Evolutionary conservation across 2,888 invertebrate genomes (phyloP).

Genomic region (Seladonia tumulorum): DNA sequence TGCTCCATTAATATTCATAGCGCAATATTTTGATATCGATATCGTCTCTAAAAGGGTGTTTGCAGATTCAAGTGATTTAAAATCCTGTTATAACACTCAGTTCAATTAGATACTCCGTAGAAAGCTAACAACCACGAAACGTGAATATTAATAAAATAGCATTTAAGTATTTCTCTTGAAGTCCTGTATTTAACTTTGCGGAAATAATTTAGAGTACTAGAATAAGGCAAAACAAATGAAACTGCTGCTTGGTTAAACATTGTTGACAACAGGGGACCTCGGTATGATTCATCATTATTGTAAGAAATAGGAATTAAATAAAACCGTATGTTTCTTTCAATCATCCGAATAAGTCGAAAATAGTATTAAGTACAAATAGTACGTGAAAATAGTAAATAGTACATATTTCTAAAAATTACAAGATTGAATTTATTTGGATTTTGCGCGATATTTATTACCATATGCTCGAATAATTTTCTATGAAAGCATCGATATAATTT

Average conservation of each 20-base stretch:
- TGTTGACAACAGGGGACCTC: no score
- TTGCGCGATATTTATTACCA: no score
- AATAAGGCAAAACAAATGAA: neutral
- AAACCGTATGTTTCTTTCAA: no score
- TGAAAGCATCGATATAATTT: no score
- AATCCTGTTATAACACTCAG: neutral
- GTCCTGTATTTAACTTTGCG: neutral
- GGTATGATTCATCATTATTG: no score
- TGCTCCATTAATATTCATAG: constrained; percentile 4
- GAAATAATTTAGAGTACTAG: neutral
- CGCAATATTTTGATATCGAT: neutral
- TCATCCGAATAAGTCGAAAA: no score
- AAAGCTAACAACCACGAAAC: neutral
- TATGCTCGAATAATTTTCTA: no score
- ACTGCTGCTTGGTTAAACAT: neutral
- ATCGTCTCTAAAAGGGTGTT: neutral
- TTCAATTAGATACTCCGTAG: neutral
- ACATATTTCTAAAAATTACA: no score
- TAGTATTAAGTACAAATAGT: no score
- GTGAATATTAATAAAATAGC: neutral
- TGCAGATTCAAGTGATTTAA: neutral
- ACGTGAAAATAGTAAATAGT: no score
- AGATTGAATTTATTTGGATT: no score
- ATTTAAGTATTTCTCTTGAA: neutral
- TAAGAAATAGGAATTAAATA: no score